Conservation (phyloP, 2,113 vertebrate genomes). For the Cololabis saira region DNA sequence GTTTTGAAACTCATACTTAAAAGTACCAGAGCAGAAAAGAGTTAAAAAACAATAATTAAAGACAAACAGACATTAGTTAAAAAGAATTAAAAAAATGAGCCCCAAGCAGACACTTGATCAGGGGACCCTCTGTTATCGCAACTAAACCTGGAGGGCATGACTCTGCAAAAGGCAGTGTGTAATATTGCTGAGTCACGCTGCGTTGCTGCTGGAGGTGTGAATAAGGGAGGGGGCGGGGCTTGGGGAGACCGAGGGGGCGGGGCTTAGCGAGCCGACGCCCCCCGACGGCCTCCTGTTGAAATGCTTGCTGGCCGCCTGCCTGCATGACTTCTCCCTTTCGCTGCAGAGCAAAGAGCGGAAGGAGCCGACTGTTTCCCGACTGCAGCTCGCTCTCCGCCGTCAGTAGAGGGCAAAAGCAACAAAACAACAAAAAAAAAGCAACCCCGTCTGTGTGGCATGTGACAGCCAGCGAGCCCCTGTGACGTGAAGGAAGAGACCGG, state of each 20-base stretch:
- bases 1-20: too few relatives aligned
- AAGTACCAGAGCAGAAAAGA: too few relatives aligned
- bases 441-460: constrained; percentile 42
- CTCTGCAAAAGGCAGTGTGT: not conserved
- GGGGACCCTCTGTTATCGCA: too few relatives aligned
- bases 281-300: constrained; percentile 27
- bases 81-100: too few relatives aligned
- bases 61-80: too few relatives aligned
- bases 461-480: constrained; percentile 25
- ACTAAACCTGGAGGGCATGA: not conserved
- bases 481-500: constrained; percentile 5
- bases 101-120: too few relatives aligned
- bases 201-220: not conserved
- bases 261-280: constrained; percentile 23
- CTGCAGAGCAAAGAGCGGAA: constrained; percentile 27
- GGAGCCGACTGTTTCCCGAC: constrained; percentile 23
- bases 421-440: not conserved
- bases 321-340: constrained; percentile 23
- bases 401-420: not conserved
- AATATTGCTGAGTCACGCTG: constrained; percentile 11
- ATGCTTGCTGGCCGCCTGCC: not conserved
- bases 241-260: constrained; percentile 24
- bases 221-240: constrained; percentile 32
- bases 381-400: not conserved
- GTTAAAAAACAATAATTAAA: too few relatives aligned